Evolutionary conservation across 2,888 invertebrate species (phyloP).

Genomic region (Ceratothoa steindachneri): DNA sequence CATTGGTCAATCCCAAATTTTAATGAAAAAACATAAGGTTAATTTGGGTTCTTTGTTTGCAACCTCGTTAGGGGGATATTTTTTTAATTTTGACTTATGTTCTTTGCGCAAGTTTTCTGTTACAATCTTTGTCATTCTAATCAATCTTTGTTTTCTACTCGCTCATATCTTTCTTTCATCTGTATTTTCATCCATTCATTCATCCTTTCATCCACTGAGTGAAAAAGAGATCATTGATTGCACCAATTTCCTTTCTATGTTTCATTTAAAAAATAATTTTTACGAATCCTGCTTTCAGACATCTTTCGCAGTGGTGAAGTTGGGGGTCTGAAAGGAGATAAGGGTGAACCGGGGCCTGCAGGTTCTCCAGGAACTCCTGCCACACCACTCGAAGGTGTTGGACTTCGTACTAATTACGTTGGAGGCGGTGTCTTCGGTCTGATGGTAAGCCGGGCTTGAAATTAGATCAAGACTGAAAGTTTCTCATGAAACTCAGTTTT

Average conservation of each 20-base stretch:
- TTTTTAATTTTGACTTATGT: too few relatives aligned
- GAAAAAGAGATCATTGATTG: too few relatives aligned
- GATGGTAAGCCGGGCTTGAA: constrained; percentile 25
- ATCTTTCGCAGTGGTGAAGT: constrained; percentile 23
- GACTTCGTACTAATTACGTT: constrained; percentile 26
- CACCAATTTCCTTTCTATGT: too few relatives aligned
- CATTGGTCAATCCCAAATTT: too few relatives aligned
- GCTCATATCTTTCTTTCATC: not conserved
- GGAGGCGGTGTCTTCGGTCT: constrained; percentile 35
- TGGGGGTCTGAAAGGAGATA: constrained; percentile 37
- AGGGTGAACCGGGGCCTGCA: constrained; percentile 33
- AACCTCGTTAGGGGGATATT: too few relatives aligned
- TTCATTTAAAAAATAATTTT: too few relatives aligned
- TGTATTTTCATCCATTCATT: not conserved
- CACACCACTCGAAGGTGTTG: constrained; percentile 14
- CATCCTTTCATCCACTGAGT: too few relatives aligned
- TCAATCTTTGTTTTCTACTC: not conserved
- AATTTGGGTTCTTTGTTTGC: too few relatives aligned
- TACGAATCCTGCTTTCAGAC: too few relatives aligned
- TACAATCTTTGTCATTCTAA: not conserved
- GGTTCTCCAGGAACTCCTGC: constrained; percentile 39
- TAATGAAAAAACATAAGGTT: too few relatives aligned
- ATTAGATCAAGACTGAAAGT: not conserved
- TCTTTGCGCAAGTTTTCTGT: not conserved
- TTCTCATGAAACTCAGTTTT: not conserved